Conservation (phyloP, 92 coral and sea anemone genomes). For the Phenganax subtilis region DNA sequence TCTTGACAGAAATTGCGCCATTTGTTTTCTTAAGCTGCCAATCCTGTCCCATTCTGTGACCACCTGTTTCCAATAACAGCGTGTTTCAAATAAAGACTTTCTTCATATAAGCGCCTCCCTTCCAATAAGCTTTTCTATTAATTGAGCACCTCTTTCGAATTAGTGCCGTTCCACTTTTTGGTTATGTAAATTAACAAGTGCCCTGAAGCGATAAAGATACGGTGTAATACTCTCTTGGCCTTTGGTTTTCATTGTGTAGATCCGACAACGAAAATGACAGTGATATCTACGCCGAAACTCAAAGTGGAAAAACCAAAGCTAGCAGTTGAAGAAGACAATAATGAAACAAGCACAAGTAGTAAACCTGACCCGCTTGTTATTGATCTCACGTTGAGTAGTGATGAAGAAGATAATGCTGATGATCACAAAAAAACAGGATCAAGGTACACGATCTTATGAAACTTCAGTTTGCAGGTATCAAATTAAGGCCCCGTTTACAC, state of each 20-base stretch:
- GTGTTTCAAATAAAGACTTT: too few relatives aligned
- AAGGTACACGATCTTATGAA: not conserved
- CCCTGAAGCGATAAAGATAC: too few relatives aligned
- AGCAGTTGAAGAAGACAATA: constrained; percentile 18
- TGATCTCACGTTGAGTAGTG: constrained; percentile 55
- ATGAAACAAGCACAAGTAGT: not conserved
- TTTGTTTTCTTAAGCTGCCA: too few relatives aligned
- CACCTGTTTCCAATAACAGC: too few relatives aligned
- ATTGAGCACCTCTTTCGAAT: too few relatives aligned
- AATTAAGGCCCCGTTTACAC: too few relatives aligned
- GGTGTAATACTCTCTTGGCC: too few relatives aligned
- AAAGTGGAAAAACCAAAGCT: constrained; percentile 21
- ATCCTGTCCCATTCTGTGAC: too few relatives aligned
- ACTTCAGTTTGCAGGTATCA: too few relatives aligned
- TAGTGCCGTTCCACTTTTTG: too few relatives aligned
- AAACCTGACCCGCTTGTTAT: constrained; percentile 46
- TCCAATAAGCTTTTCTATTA: not conserved
- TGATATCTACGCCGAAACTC: constrained; percentile 6
- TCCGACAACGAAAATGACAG: constrained; percentile 15
- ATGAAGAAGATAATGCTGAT: constrained; percentile 43
- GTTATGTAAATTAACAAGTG: too few relatives aligned
- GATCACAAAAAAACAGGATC: constrained; percentile 32
- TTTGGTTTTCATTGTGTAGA: constrained; percentile 2
- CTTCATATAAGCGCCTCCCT: not conserved
- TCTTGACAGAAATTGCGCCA: too few relatives aligned